Base-by-base conservation (phyloP, 2,113 vertebrate genomes). In the Microcebus tavaratra region DNA sequence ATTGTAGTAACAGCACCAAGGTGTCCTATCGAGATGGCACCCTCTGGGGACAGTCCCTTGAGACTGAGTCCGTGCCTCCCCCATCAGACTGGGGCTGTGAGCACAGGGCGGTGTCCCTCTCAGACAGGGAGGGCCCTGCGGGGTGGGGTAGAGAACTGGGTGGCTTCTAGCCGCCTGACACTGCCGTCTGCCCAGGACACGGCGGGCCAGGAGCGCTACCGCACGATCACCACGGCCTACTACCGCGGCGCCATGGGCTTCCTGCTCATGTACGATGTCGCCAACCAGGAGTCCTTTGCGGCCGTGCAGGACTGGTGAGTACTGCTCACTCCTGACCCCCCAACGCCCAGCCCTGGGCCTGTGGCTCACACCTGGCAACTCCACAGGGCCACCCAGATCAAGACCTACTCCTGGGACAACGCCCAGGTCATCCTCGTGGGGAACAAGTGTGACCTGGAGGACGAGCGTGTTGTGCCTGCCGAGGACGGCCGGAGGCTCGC, bases 361-460 rank as follows among this genome's bases (percentile, higher is more conserved):
- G 53, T 20, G 9, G 11, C 61, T 75, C 81, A 45, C 12, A 4
- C 53, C 78, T 29, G 59, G 18, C 95, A 29, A 81, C 31, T 78
- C 94, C 85, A 29, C 97, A 99, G 99, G 99, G 99, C 99, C 65
- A 99, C 99, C 0, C 99, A 99, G 98, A 99, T 99, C 91, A 99
- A 99, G 98, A 99, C 99, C 2, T 99, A 99, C 96, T 99, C 99
- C 4, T 99, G 99, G 99, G 99, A 99, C 98, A 99, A 99, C 0
- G 99, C 99, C 42, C 99, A 99, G 97, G 99, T 99, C 70, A 99
- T 99, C 98, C 99, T 99, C 94, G 99, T 99, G 21, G 99, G 99
- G 48, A 99, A 99, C 98, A 99, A 99, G 97, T 99, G 99, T 80
- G 99, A 99, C 98, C 99, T 99, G 99, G 99, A 99, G 67, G 99